Evolutionary conservation across 2,888 invertebrate genomes (phyloP), one percentile per base, ranked within the genome.

Genomic region (Patella ulyssiponensis): DNA sequence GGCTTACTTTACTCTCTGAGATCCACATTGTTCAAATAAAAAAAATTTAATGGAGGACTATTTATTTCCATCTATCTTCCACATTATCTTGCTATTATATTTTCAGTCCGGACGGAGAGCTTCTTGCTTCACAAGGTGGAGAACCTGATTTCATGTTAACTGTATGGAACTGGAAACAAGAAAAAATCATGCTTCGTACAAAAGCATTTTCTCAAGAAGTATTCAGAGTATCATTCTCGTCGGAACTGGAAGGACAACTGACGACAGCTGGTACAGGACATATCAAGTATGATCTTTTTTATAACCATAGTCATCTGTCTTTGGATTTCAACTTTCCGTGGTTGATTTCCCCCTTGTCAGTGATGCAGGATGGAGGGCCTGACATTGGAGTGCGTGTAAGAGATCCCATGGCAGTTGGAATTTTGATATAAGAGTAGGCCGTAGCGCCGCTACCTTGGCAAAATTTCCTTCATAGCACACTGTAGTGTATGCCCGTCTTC

Each of bases 81-180:
- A 0, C 7, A 44, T 9, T 44, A 44, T 9, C 44, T 44, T 58
- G 70, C 2, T 79, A 69, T 72, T 69, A 52, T 23, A 76, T 53
- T 91, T 92, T 17, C 89, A 97, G 96, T 88, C 94, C 95, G 3
- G 94, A 95, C 85, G 98, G 97, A 0, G 94, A 94, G 77, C 91
- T 96, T 71, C 91, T 98, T 77, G 96, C 95, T 0, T 96, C 96
- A 0, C 95, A 96, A 89, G 96, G 96, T 0, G 95, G 95, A 12
- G 95, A 95, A 80, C 97, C 97, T 0, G 97, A 98, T 91, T 96
- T 95, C 89, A 94, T 95, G 90, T 93, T 97, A 58, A 97, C 97
- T 0, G 94, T 98, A 78, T 98, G 97, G 97, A 94, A 95, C 87
- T 98, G 97, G 97, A 93, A 94, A 84, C 93, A 93, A 20, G 95